A percentile compares a stretch with the other conserved stretches of the same genome.
These are phyloP conservation scores for Corvus moneduloides DNA, from an alignment of 2,113 vertebrate genomes.

Conservation along the genomic window DNA sequence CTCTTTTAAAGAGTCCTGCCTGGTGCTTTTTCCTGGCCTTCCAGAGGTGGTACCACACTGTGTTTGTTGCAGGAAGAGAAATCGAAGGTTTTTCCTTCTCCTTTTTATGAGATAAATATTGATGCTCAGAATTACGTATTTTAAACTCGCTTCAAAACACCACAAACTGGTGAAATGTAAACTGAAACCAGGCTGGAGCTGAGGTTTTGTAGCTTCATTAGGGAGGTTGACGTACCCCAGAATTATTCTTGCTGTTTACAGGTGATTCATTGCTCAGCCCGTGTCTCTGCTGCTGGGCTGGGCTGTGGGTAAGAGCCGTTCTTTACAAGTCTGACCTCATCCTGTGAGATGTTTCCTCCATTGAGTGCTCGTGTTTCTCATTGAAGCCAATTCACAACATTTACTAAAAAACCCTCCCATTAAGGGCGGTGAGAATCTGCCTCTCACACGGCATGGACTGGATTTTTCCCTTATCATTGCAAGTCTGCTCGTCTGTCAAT, in stretches of 20 bases:
- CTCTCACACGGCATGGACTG: background rate
- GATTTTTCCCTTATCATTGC: background rate
- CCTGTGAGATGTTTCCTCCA: background rate
- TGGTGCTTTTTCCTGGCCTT: background rate
- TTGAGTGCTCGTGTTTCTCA: background rate
- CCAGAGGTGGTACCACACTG: background rate
- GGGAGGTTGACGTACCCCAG: background rate
- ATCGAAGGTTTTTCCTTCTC: background rate
- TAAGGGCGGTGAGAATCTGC: background rate
- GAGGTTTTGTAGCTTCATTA: background rate
- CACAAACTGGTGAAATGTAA: background rate
- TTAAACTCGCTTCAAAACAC: background rate
- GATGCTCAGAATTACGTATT: background rate
- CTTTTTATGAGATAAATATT: background rate
- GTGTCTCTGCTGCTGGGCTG: background rate
- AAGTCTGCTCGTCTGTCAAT: background rate
- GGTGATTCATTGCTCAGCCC: background rate
- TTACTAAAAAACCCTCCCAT: background rate
- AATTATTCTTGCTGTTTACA: background rate
- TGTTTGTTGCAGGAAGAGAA: background rate
- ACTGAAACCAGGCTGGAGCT: background rate
- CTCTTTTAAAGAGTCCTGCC: background rate
- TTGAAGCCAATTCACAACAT: background rate
- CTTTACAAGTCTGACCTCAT: slow-evolving; percentile 43
- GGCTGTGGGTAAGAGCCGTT: background rate